Evolutionary conservation across 2,888 invertebrate species (phyloP).

Genomic region (Holacanthella duospinosa): DNA sequence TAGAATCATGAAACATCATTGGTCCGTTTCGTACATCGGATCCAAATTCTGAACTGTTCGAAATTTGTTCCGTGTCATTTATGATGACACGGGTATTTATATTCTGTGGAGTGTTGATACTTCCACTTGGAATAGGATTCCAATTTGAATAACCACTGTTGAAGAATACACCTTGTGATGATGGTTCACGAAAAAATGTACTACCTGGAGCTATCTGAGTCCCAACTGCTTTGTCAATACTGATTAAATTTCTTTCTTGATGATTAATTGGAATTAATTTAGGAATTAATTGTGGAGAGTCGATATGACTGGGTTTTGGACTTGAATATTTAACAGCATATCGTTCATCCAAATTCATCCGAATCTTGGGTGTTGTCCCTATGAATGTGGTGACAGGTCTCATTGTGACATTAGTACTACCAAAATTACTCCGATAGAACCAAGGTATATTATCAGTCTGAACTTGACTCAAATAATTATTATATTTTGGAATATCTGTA

Average conservation of each 20-base stretch:
- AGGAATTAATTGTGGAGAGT: neutral
- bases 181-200: neutral
- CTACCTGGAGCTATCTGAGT: no score
- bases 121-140: neutral
- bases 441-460: neutral
- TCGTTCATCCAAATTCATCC: neutral
- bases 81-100: no score
- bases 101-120: neutral
- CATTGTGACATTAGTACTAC: neutral
- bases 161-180: neutral
- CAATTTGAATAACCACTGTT: neutral
- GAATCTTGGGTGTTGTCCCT: neutral
- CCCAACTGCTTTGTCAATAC: slow-evolving; percentile 18
- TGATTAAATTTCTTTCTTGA: slow-evolving; percentile 15
- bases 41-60: neutral
- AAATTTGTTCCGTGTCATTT: neutral
- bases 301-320: neutral
- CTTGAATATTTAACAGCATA: neutral
- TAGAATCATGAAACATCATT: neutral
- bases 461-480: neutral
- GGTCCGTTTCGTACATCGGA: no score
- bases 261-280: no score
- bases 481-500: slow-evolving; percentile 1
- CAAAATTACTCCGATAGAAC: neutral
- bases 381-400: neutral